Base-by-base conservation (phyloP, 2,797 vertebrate species). In the Lagocephalus sceleratus region DNA sequence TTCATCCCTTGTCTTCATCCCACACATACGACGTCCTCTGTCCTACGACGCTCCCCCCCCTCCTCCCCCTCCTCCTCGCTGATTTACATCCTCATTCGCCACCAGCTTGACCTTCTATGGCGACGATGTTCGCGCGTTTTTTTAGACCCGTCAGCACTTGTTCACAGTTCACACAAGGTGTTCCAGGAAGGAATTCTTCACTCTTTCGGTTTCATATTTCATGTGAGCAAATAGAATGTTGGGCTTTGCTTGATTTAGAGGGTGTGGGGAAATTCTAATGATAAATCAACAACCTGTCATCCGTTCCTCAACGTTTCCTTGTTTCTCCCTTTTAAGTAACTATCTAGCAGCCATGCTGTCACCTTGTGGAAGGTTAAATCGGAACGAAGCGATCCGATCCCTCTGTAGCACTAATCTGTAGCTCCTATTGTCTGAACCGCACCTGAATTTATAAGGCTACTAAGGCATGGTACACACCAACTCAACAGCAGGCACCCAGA, bases 21-120 rank as follows among this genome's bases (percentile, higher is more conserved):
- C 49, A 70, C 71, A 80, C 63, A 66, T 67, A 64, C 57, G 63
- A 69, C 78, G 72, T 78, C 60, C 76, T 74, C 60, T 48, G 47
- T 56, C 39, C 41, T n/a, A 4, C n/a, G 10, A 16, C 20, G 11
- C 5, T 19, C 47, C 57, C 60, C 53, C 63, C 73, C 50, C 46
- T 41, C 23, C 53, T 59, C 47, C 40, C 11, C 40, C 40, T 42
- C 48, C n/a, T 51, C 56, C 5, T 60, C 59, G 21, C 57, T 56
- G 58, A 79, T 76, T 81, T 76, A 82, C 79, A 66, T 85, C 60
- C 76, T 64, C 63, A n/a, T 65, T 68, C 74, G 51, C 48, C 5
- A 26, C n/a, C 1, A 68, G 39, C 38, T 19, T 83, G 68, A 82
- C 81, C 81, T 86, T 83, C 73, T 76, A 52, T 52, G 45, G 75